Conservation (phyloP, 2,113 vertebrate species). For the Talpa occidentalis region DNA sequence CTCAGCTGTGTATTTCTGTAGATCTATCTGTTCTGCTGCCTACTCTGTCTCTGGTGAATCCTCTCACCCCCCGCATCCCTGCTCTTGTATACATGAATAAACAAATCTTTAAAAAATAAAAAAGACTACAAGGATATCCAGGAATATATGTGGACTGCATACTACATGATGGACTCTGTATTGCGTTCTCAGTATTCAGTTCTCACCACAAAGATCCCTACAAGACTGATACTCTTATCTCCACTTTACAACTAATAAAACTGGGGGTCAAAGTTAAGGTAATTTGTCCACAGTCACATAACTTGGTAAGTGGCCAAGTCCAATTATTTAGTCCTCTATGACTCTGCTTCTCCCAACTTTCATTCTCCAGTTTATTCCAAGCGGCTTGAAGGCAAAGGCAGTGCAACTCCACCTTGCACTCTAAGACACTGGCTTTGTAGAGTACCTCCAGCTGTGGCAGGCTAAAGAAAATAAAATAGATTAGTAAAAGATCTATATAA, state of each 20-base stretch:
- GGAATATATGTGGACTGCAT: background rate
- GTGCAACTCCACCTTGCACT: background rate
- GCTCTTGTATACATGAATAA: too few species aligned
- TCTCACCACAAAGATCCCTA: background rate
- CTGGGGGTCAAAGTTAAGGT: background rate
- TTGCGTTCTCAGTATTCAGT: background rate
- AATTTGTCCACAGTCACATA: conserved; percentile 14
- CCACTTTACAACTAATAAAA: background rate
- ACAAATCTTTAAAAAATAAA: too few species aligned
- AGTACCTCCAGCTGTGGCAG: conserved; percentile 60
- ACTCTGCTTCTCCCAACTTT: background rate
- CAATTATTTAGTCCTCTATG: background rate
- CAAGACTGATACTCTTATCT: background rate
- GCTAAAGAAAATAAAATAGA: conserved; percentile 42
- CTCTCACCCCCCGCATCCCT: too few species aligned
- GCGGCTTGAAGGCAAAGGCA: background rate
- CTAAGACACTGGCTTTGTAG: conserved; percentile 14
- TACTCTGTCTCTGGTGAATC: too few species aligned
- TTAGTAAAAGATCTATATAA: background rate
- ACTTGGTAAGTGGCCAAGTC: background rate
- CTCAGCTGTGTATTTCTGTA: too few species aligned
- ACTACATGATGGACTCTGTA: background rate
- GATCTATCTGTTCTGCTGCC: too few species aligned
- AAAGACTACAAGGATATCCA: too few species aligned
- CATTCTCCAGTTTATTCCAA: background rate